A percentile compares a stretch with the other conserved stretches of the same genome.
phyloP scores from a whole-genome alignment of 2,888 invertebrate species.

The Hypena proboscidalis region DNA sequence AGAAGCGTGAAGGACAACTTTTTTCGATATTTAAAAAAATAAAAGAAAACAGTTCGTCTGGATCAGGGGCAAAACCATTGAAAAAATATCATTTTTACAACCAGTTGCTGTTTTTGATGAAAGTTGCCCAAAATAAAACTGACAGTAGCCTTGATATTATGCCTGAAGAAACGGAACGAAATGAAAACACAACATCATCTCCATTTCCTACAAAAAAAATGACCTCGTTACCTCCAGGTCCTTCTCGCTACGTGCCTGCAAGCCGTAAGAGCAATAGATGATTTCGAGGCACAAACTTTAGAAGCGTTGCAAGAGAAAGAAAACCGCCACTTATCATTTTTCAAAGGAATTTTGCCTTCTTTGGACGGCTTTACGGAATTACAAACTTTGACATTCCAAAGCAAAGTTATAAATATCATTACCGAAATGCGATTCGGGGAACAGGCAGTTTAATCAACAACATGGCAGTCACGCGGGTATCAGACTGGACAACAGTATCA shows the following conservation, averaged over 20 bases:
- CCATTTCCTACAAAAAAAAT: slow-evolving; percentile 26
- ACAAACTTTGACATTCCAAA: slow-evolving; percentile 36
- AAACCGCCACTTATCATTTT: slow-evolving; percentile 43
- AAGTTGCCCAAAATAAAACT: slow-evolving; percentile 32
- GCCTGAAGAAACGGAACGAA: slow-evolving; percentile 34
- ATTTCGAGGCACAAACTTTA: slow-evolving; percentile 36
- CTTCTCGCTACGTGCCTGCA: slow-evolving; percentile 32
- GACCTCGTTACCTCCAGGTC: slow-evolving; percentile 25
- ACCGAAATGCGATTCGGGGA: slow-evolving; percentile 15
- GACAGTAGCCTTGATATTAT: slow-evolving; percentile 34
- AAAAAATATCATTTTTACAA: slow-evolving; percentile 36
- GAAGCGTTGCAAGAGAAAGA: slow-evolving; percentile 35
- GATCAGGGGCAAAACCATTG: slow-evolving; percentile 25
- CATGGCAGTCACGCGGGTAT: slow-evolving; percentile 29
- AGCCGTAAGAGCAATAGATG: slow-evolving; percentile 34
- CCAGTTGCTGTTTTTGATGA: slow-evolving; percentile 32
- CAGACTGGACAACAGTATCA: slow-evolving; percentile 32
- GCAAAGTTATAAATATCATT: slow-evolving; percentile 23
- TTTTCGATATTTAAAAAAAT: slow-evolving; percentile 24
- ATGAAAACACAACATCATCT: slow-evolving; percentile 30
- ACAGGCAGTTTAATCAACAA: slow-evolving; percentile 16
- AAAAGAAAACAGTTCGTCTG: slow-evolving; percentile 26
- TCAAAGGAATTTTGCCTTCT: slow-evolving; percentile 44
- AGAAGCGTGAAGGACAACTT: slow-evolving; percentile 40
- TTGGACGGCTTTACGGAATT: slow-evolving; percentile 38